Conservation (phyloP, 2,113 vertebrate genomes). For the Laterallus jamaicensis region DNA sequence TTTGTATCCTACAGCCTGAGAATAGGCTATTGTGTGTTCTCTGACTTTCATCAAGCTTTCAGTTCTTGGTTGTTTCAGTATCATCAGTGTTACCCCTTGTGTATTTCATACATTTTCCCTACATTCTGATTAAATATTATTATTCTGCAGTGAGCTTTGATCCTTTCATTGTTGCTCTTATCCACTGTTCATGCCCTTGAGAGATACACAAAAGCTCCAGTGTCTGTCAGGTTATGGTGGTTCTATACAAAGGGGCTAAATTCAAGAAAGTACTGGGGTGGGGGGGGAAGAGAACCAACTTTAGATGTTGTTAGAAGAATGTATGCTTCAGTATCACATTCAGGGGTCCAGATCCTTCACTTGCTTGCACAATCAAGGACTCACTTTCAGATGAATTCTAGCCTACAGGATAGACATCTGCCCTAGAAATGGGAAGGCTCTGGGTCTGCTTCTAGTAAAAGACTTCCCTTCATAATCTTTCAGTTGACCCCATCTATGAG, state of each 20-base stretch:
- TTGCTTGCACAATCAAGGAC: not conserved
- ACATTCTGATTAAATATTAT: not conserved
- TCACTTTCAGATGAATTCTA: not conserved
- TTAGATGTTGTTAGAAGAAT: not conserved
- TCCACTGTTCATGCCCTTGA: too few relatives aligned
- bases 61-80: not conserved
- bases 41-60: not conserved
- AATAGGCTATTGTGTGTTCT: constrained; percentile 21
- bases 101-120: not conserved
- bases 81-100: not conserved
- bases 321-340: not conserved
- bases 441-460: not conserved
- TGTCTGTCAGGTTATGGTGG: not conserved
- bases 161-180: not conserved
- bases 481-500: not conserved
- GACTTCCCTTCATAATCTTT: not conserved
- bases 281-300: too few relatives aligned
- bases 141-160: not conserved
- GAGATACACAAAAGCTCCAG: not conserved
- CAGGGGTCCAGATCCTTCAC: not conserved
- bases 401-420: not conserved
- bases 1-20: constrained; percentile 26
- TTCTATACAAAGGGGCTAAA: not conserved
- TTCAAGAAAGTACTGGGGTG: not conserved
- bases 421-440: not conserved